Evolutionary conservation across 2,888 invertebrate genomes (phyloP), one percentile per base, ranked within the genome.

Genomic region (Nebria brevicollis): DNA sequence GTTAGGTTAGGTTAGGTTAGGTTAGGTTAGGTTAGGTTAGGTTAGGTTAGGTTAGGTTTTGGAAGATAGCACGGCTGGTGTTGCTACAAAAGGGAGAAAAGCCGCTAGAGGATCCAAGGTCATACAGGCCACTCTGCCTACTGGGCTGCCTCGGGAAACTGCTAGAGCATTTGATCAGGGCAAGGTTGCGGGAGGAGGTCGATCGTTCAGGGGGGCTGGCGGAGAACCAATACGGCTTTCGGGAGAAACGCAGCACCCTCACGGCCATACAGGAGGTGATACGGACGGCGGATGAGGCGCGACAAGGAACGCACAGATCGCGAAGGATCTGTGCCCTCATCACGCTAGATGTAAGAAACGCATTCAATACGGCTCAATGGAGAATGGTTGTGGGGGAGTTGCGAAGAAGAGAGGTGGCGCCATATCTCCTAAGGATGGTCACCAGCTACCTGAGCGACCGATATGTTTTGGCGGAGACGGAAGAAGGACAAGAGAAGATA

Each of bases 51-150:
- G 20, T 20, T 20, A 20, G 20, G 20, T 20, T 20, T 3, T 65
- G 75, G 75, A 75, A 75, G 11, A n/a, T 11, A 10, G 75, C 66
- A 11, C 3, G 8, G n/a, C 34, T 75, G 20, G 65, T 75, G 8
- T n/a, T 75, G 2, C 54, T 75, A 2, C 75, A 54, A 1, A 75
- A 75, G 34, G 64, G 73, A 4, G 81, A 65, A 2, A 66, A 75
- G 41, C 7, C 75, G 20, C 20, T 20, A 20, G 20, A 20, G 20
- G 20, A 20, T 20, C 20, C 20, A 20, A 20, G 20, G 20, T n/a
- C 25, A 3, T 66, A 25, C 66, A n/a, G 66, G n/a, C 75, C 75
- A 13, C 25, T 75, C 5, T 75, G 66, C 65, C 75, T 75, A 2
- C 34, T 75, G 5, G 11, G 11, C 26, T 66, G 64, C 5, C 7